Conservation (phyloP, 1,140 invertebrate genomes). For the Magallana ariakensis region DNA sequence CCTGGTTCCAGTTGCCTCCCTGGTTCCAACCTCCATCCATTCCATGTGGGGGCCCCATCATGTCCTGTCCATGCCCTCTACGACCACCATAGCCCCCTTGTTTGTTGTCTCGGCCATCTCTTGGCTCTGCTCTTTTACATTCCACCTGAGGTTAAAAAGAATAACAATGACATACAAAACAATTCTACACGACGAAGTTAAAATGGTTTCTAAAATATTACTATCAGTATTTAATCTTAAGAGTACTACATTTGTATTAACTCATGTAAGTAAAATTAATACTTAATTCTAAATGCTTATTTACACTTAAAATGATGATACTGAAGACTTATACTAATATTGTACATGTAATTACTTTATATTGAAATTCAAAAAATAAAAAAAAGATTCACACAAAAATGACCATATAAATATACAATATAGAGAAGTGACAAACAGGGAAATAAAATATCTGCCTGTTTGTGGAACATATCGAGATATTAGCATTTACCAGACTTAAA, state of each 20-base stretch:
- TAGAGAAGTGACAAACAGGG: neutral
- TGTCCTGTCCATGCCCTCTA: conserved; percentile 28
- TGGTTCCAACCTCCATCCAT: conserved; percentile 51
- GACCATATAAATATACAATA: neutral
- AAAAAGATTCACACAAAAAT: neutral
- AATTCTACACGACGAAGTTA: neutral
- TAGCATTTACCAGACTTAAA: too few relatives aligned
- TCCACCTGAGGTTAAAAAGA: conserved; percentile 41
- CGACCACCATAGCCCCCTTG: conserved; percentile 24
- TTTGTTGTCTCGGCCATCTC: conserved; percentile 40
- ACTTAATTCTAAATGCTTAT: neutral
- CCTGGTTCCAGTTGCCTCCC: conserved; percentile 40
- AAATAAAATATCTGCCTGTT: neutral
- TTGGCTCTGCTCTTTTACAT: conserved; percentile 53
- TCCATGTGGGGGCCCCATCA: conserved; percentile 8
- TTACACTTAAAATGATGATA: conserved; percentile 27
- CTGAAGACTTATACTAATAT: neutral
- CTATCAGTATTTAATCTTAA: neutral
- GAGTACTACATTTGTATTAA: neutral
- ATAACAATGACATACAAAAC: neutral
- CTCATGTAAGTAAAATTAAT: neutral
- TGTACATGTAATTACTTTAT: neutral
- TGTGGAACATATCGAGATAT: neutral
- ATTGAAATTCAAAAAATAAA: neutral
- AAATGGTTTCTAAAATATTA: neutral